These are phyloP conservation scores for Lutraria lutraria DNA, from an alignment of 2,888 invertebrate genomes.

Conservation along the genomic window DNA sequence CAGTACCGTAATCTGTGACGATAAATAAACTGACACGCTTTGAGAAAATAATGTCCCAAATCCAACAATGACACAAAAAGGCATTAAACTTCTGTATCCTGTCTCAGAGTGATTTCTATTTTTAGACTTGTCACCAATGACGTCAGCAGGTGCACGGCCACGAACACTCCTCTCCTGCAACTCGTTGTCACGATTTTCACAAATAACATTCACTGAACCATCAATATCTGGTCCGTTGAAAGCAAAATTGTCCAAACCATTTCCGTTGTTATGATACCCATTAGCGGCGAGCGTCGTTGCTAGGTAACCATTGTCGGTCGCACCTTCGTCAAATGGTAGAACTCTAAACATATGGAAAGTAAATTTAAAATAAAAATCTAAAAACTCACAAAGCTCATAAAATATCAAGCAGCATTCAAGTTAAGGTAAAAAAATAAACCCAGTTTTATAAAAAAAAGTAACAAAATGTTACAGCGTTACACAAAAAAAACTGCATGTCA, in stretches of 20 bases:
- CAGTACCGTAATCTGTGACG: constrained; percentile 63
- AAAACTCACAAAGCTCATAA: too few species aligned
- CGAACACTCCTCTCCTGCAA: not conserved
- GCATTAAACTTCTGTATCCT: constrained; percentile 50
- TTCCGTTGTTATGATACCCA: constrained; percentile 25
- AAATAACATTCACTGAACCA: not conserved
- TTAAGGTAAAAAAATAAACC: too few species aligned
- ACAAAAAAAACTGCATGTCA: too few species aligned
- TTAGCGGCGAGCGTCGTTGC: not conserved
- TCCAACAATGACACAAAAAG: constrained; percentile 59
- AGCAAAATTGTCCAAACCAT: constrained; percentile 15
- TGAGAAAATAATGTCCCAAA: constrained; percentile 59
- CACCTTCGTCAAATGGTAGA: constrained; percentile 26
- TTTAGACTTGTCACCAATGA: not conserved
- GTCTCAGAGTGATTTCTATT: not conserved
- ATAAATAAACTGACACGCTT: constrained; percentile 54
- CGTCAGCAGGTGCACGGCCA: not conserved
- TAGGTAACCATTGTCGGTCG: not conserved
- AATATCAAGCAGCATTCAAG: too few species aligned
- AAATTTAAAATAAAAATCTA: not conserved
- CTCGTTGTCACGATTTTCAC: constrained; percentile 36
- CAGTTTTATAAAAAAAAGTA: too few species aligned
- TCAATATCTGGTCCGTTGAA: not conserved
- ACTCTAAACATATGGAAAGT: constrained; percentile 20
- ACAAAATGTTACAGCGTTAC: too few species aligned